phyloP scores from a whole-genome alignment of 2,113 vertebrate species.

The Thermophis baileyi region DNA sequence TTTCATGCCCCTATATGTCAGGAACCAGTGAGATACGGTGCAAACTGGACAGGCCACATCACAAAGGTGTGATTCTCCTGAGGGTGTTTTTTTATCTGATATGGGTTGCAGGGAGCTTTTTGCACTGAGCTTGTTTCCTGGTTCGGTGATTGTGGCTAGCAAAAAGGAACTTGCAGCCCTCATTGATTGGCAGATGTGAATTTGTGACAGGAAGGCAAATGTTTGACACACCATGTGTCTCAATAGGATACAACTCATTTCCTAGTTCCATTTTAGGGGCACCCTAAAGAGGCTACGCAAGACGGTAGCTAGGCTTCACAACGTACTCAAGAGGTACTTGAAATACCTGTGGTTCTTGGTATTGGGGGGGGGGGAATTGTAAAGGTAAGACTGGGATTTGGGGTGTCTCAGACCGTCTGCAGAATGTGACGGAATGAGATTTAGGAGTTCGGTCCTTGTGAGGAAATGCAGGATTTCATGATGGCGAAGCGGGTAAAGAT shows the following conservation, averaged over 20 bases:
- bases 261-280: constrained; percentile 30
- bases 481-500: background rate
- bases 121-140: background rate
- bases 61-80: background rate
- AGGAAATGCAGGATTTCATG: background rate
- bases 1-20: background rate
- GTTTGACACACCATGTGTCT: background rate
- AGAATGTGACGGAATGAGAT: background rate
- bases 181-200: rapidly evolving
- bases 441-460: background rate
- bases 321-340: background rate
- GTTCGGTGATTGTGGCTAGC: rapidly evolving
- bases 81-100: background rate
- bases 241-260: rapidly evolving
- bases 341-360: background rate
- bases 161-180: background rate
- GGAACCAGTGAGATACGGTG: background rate
- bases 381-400: background rate
- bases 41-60: background rate
- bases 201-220: constrained; percentile 32
- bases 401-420: background rate
- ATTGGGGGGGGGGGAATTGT: background rate
- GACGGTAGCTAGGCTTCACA: background rate
- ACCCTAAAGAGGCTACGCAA: background rate
- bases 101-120: background rate